phyloP scores from a whole-genome alignment of 2,113 vertebrate species.

The Leptodactylus fuscus region DNA sequence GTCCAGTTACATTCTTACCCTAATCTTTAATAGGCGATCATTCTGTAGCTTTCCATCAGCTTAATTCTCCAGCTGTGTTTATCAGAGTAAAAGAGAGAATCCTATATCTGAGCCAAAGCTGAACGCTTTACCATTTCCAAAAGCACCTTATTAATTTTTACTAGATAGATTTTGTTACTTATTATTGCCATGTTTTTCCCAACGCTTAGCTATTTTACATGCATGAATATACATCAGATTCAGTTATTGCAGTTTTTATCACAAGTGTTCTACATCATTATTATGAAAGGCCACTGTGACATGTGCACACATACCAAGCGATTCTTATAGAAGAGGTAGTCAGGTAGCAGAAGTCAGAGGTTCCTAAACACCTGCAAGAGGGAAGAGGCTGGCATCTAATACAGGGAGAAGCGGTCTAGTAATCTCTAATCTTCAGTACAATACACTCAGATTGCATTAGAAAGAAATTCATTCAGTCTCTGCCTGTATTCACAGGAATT shows the following conservation, averaged over 20 bases:
- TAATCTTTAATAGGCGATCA: constrained; percentile 10
- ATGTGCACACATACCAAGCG: too few relatives aligned
- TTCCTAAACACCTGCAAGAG: too few relatives aligned
- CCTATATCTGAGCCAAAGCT: background rate
- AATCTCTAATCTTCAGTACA: too few relatives aligned
- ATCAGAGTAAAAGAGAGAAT: constrained; percentile 24
- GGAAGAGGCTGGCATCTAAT: too few relatives aligned
- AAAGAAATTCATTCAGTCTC: too few relatives aligned
- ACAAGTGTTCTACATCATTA: background rate
- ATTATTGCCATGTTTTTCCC: background rate
- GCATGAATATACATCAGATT: background rate
- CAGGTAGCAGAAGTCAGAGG: too few relatives aligned
- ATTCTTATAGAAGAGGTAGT: too few relatives aligned
- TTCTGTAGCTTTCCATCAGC: background rate
- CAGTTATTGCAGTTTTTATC: background rate
- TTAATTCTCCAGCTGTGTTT: constrained; percentile 32
- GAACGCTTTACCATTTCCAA: constrained; percentile 22
- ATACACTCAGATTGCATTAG: too few relatives aligned
- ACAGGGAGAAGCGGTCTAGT: too few relatives aligned
- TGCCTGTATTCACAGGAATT: too few relatives aligned
- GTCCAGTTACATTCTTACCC: background rate
- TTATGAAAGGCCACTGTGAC: too few relatives aligned
- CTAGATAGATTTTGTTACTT: constrained; percentile 6
- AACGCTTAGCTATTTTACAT: background rate
- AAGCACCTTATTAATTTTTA: constrained; percentile 31